phyloP scores from a whole-genome alignment of 1,140 invertebrate species.

The Zelostemma sp. region DNA sequence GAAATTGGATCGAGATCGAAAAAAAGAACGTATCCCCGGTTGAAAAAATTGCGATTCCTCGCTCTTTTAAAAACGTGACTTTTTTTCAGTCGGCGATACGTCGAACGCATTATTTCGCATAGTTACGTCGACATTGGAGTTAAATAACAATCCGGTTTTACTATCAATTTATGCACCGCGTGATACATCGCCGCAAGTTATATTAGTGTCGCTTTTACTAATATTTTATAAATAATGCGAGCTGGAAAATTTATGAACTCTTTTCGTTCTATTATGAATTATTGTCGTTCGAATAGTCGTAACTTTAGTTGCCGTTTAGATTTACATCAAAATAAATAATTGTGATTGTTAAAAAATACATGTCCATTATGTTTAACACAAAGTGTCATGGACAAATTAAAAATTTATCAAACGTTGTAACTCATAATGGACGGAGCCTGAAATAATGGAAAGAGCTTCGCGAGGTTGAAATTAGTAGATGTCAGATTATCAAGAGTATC shows the following conservation, averaged over 20 bases:
- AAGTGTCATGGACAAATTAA: background rate
- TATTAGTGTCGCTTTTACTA: background rate
- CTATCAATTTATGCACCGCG: conserved; percentile 4
- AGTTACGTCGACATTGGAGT: background rate
- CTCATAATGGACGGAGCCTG: background rate
- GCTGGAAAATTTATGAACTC: background rate
- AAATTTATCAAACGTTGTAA: conserved; percentile 1
- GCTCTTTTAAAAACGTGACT: background rate
- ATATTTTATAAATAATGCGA: conserved; percentile 1
- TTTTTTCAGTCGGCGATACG: background rate
- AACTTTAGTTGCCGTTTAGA: background rate
- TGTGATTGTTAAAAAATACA: background rate
- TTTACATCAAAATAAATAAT: too few species aligned
- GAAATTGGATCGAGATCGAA: background rate
- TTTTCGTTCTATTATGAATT: background rate
- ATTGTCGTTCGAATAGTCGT: too few species aligned
- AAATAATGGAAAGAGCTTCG: background rate
- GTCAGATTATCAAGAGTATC: conserved; percentile 7
- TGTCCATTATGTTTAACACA: background rate
- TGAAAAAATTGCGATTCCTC: background rate
- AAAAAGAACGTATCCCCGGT: background rate
- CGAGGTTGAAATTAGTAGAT: background rate
- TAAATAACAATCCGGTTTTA: conserved; percentile 8
- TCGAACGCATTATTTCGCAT: background rate
- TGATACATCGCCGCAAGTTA: background rate